Base-by-base conservation (phyloP, 30 jellyfish, hydroid and myxozoan genomes). In the Chironex yamaguchii region DNA sequence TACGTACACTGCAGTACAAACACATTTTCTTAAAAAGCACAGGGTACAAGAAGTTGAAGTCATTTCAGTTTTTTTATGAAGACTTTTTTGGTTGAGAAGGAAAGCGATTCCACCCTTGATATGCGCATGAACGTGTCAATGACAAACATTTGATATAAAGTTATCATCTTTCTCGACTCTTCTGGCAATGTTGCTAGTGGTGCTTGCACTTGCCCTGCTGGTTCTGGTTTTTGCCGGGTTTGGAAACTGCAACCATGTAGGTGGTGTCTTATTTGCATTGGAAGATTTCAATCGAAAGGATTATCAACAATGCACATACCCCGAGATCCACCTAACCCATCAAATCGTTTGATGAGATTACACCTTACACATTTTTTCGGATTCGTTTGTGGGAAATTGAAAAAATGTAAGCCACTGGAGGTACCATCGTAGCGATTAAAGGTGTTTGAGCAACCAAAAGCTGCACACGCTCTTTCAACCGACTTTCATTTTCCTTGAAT, bases 181-280 rank as follows among this genome's bases (percentile, higher is more conserved):
- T 34, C 76, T 72, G 78, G 54, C 24, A 63, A 75, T 75, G 88
- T 75, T 75, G 51, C 70, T 63, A 50, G 25, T 75, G 88, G 76
- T 50, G 88, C 88, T 49, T 75, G 88, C 33, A 75, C 88, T 29
- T 75, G 88, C 53, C 88, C 88, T 48, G 76, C 82, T 28, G n/a
- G n/a, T n/a, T n/a, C n/a, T n/a, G n/a, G n/a, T n/a, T n/a, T n/a
- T n/a, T n/a, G n/a, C 75, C 27, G 85, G 77, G 27, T n/a, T 64
- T 42, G 77, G 77, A 25, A 71, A 71, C 35, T 71, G 84, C 28
- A 71, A 71, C 27, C 84, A 71, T 71, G 69, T 71, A 35, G 69
- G 69, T 23, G 69, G 33, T 29, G 84, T 36, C 11, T 49, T 77
- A 24, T 77, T 77, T 54, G 89, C 79, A 4, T 52, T 77, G 76